A percentile compares a stretch with the other conserved stretches of the same genome.
Conservation (phyloP, 37 sponge, comb jelly and placozoan species). For the Oopsacas minuta region DNA sequence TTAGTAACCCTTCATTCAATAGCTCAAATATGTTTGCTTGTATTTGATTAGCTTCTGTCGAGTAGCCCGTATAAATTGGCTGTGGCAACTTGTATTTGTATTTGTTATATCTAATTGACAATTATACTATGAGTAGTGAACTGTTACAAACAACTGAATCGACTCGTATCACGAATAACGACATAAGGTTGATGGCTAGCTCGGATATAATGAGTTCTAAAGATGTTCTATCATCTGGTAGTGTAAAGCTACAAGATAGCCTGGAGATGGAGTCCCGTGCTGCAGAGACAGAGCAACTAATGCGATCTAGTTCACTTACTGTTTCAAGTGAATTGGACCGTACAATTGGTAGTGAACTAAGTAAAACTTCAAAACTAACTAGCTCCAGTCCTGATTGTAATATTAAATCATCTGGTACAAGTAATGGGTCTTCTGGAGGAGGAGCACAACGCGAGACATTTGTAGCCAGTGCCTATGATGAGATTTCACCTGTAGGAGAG, state of each 20-base stretch:
- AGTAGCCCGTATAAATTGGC: no score
- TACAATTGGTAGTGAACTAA: background rate
- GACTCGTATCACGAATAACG: background rate
- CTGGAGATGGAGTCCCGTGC: background rate
- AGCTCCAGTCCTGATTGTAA: constrained; percentile 1
- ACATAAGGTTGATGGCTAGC: background rate
- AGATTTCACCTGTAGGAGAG: background rate
- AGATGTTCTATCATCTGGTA: background rate
- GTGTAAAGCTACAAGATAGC: background rate
- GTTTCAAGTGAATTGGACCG: background rate
- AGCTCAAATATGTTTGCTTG: no score
- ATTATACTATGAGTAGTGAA: constrained; percentile 18
- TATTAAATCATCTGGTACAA: background rate
- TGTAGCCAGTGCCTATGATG: background rate
- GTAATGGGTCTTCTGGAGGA: background rate
- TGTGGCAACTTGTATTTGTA: no score
- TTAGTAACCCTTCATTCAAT: no score
- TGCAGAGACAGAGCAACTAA: background rate
- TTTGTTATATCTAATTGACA: no score
- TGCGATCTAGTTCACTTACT: background rate
- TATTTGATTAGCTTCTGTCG: no score
- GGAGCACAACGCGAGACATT: background rate
- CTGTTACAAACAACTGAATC: background rate
- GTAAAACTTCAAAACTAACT: background rate
- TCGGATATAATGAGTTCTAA: background rate